These are phyloP conservation scores for Abrostola triplasia DNA, from an alignment of 2,888 invertebrate species.

Conservation along the genomic window DNA sequence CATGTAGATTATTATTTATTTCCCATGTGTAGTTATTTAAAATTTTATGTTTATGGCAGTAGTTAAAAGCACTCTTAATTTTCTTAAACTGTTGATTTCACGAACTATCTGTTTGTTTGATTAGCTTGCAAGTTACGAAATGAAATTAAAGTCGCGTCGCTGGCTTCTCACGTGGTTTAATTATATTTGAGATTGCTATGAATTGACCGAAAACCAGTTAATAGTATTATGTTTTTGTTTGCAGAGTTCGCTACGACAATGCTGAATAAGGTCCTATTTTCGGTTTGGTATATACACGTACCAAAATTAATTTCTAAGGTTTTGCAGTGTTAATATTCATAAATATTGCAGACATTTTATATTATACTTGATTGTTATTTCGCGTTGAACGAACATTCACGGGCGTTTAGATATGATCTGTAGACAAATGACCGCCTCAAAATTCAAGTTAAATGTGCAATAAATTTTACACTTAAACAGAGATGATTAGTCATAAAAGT, in stretches of 20 bases:
- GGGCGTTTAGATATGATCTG: background rate
- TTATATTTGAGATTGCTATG: background rate
- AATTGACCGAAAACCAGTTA: conserved; percentile 13
- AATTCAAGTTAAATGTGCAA: conserved; percentile 2
- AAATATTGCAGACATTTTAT: conserved; percentile 29
- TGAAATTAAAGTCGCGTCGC: no score
- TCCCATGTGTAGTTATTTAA: no score
- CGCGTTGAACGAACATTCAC: conserved; percentile 14
- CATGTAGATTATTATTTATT: no score
- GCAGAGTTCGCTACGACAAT: conserved; percentile 86
- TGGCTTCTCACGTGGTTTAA: background rate
- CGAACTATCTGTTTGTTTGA: no score
- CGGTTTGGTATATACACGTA: conserved; percentile 42
- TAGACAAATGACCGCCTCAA: conserved; percentile 24
- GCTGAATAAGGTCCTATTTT: conserved; percentile 66
- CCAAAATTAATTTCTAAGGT: conserved; percentile 38
- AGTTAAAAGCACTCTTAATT: no score
- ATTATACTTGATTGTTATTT: conserved; percentile 16
- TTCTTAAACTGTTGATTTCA: no score
- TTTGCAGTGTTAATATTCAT: conserved; percentile 45
- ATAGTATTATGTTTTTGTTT: conserved; percentile 59
- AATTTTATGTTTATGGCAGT: no score
- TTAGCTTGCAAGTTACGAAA: no score
- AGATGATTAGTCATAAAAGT: no score
- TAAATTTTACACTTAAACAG: no score